These are phyloP conservation scores for Scolopax rusticola DNA, from an alignment of 2,797 vertebrate genomes.

Conservation along the genomic window DNA sequence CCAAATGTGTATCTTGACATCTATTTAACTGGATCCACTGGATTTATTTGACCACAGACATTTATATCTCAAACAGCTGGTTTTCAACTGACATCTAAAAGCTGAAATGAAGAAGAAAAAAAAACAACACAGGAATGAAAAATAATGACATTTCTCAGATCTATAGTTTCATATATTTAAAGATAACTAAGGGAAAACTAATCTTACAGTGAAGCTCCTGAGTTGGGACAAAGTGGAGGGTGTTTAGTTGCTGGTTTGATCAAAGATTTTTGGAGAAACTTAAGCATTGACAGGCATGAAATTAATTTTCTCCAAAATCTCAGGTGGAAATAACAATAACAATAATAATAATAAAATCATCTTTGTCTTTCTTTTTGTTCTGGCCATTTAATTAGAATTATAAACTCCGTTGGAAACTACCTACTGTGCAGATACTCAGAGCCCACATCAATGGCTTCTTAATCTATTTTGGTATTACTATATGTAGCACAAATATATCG, in stretches of 20 bases:
- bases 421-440: not conserved
- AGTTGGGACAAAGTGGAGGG: not conserved
- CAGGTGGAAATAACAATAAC: not conserved
- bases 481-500: not conserved
- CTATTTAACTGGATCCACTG: not conserved
- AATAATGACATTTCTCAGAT: not conserved
- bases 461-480: not conserved
- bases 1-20: not conserved
- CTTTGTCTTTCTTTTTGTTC: not conserved
- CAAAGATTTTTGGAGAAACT: not conserved
- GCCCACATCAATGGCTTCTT: not conserved
- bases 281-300: not conserved
- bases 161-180: not conserved
- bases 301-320: not conserved
- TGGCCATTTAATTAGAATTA: not conserved
- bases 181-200: not conserved
- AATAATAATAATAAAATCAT: not conserved
- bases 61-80: not conserved
- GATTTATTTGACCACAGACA: not conserved
- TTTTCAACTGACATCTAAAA: not conserved
- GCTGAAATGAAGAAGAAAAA: not conserved
- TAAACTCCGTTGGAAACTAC: not conserved
- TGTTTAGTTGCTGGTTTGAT: not conserved
- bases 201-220: not conserved
- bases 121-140: not conserved